Percentiles rank a stretch among this genome's conserved stretches.
phyloP scores from a whole-genome alignment of 2,888 invertebrate species.

The Noctuana brunneofusca region DNA sequence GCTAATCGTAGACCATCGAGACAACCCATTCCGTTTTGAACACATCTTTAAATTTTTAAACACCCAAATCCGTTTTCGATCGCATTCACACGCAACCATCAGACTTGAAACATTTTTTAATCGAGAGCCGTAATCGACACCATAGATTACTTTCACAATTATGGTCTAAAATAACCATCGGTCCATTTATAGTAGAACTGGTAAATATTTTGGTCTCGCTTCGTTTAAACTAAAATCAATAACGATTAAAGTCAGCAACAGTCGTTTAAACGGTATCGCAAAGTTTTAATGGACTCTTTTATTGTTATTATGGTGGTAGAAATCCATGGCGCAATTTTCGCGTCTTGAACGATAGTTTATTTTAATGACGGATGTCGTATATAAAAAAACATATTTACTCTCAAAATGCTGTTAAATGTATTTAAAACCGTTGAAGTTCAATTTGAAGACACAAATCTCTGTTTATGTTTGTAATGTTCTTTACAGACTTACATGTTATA shows the following conservation, averaged over 20 bases:
- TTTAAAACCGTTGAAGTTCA: not conserved
- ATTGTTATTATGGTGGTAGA: not conserved
- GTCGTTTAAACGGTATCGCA: constrained; percentile 48
- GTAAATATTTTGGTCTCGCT: constrained; percentile 29
- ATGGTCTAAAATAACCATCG: constrained; percentile 34
- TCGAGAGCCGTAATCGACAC: constrained; percentile 42
- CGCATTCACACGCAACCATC: constrained; percentile 57
- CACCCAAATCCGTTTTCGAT: constrained; percentile 48
- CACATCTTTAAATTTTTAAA: constrained; percentile 48
- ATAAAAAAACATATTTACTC: no score
- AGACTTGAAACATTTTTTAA: constrained; percentile 40
- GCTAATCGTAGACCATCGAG: not conserved
- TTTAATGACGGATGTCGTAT: no score
- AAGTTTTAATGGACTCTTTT: constrained; percentile 26
- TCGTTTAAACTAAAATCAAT: constrained; percentile 33
- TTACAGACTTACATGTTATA: no score
- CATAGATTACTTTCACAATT: constrained; percentile 50
- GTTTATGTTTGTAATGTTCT: no score
- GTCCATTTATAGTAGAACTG: constrained; percentile 27
- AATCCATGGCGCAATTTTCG: not conserved
- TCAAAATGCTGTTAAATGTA: no score
- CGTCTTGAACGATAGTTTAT: no score
- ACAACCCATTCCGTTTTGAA: constrained; percentile 41
- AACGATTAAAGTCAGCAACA: constrained; percentile 37
- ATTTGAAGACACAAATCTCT: no score